Percentiles rank a stretch among this genome's conserved stretches.
These are phyloP conservation scores for Aphelenchoides fujianensis DNA, from an alignment of 1,140 invertebrate genomes.

Conservation along the genomic window DNA sequence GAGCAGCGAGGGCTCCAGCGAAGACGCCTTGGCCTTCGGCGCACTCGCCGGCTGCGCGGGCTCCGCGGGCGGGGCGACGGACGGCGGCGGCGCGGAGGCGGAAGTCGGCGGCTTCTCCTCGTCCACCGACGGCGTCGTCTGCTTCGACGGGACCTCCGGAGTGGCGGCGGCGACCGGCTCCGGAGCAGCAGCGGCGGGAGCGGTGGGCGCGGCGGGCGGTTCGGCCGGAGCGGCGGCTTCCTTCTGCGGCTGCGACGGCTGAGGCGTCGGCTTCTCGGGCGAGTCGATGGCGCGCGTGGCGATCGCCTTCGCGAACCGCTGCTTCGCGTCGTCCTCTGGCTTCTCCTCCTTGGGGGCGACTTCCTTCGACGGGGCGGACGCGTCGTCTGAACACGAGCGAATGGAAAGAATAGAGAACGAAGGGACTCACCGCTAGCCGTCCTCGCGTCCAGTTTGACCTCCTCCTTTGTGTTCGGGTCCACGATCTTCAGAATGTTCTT, in stretches of 20 bases:
- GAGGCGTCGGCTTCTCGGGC: background rate
- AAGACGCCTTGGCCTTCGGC: background rate
- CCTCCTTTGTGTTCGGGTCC: slow-evolving; percentile 10
- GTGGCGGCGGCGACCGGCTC: background rate
- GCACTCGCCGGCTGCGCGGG: background rate
- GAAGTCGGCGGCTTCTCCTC: background rate
- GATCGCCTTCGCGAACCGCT: background rate
- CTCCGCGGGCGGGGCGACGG: background rate
- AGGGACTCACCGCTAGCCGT: background rate
- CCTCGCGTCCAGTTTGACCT: background rate
- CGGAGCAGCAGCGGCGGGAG: background rate
- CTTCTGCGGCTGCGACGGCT: background rate
- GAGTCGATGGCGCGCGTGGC: background rate
- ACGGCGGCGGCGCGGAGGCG: slow-evolving; percentile 1
- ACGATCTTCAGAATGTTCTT: background rate
- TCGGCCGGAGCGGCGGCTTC: background rate
- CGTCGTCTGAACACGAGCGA: background rate
- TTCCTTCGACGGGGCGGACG: background rate
- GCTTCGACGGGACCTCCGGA: background rate
- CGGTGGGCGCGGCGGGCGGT: too few species aligned
- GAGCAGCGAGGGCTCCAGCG: background rate
- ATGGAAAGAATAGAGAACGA: background rate
- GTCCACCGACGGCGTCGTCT: background rate
- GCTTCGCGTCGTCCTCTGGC: slow-evolving; percentile 1
- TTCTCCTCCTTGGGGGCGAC: background rate